Base-by-base conservation (phyloP, 2,113 vertebrate species). In the Lepus timidus region DNA sequence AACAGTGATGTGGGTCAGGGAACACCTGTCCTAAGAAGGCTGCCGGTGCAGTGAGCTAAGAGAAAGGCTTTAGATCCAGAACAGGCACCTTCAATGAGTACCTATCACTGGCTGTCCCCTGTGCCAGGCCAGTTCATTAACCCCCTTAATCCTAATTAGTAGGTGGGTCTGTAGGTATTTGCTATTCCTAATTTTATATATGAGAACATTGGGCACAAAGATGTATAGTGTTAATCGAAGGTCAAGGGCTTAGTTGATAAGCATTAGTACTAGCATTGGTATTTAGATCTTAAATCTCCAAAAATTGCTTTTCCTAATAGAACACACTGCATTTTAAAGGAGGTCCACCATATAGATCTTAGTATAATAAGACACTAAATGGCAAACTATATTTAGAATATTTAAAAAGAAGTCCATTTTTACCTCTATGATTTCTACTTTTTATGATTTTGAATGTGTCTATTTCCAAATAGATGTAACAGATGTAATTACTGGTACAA, bases 351-450 rank as follows among this genome's bases (percentile, higher is more conserved):
- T 0, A 2, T 20, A 65, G 55, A 16, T 88, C 27, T 88, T 68
- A 65, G 62, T 44, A 76, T 31, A 14, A 86, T n/a, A 51, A 70
- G 49, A 85, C 13, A 67, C 1, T 23, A 36, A 93, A 23, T 73
- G 19, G 33, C 20, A 85, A 91, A 83, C 9, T 80, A 10, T 58
- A 91, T 19, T 0, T 3, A 82, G 36, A 74, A 31, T 52, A 94
- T 33, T 80, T 91, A 9, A 61, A 70, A 95, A 78, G 20, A 27
- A 61, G 67, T 39, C 11, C 65, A 65, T 80, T 93, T 96, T 78
- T 71, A 81, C 79, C 13, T 94, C 95, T 61, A 90, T 14, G 70
- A 7, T 85, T 91, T 96, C 88, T 82, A 88, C 10, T 94, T 90
- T 94, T 44, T 78, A 61, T 1, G 0, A 71, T 31, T 76, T 64